Conservation (phyloP, 2,888 invertebrate genomes). For the Hemithea aestivaria region DNA sequence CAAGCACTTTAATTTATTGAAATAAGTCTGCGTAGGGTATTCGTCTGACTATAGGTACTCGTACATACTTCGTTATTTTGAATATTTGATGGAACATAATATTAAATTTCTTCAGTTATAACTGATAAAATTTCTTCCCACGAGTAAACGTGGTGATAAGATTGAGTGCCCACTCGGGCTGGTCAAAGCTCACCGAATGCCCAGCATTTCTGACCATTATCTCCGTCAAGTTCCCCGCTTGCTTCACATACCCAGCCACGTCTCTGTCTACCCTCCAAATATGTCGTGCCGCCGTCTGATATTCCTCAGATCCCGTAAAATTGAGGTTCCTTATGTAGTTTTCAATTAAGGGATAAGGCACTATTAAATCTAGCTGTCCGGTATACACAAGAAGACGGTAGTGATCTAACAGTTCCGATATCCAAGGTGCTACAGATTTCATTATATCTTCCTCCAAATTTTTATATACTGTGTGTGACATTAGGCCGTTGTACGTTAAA, state of each 20-base stretch:
- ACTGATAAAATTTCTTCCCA: slow-evolving; percentile 68
- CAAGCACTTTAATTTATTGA: no score
- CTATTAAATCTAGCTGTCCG: slow-evolving; percentile 94
- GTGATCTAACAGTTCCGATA: slow-evolving; percentile 82
- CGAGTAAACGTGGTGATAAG: slow-evolving; percentile 84
- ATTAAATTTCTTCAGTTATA: slow-evolving; percentile 23
- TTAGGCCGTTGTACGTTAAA: slow-evolving; percentile 82
- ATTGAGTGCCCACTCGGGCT: slow-evolving; percentile 87
- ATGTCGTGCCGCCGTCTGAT: slow-evolving; percentile 81
- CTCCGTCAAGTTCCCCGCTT: slow-evolving; percentile 85
- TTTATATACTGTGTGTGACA: slow-evolving; percentile 80
- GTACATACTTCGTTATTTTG: no score
- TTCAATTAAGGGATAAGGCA: slow-evolving; percentile 91
- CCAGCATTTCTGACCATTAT: slow-evolving; percentile 88
- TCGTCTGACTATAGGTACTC: no score
- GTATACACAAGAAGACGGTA: slow-evolving; percentile 90
- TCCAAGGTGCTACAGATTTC: slow-evolving; percentile 87
- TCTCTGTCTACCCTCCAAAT: slow-evolving; percentile 84
- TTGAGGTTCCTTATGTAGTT: slow-evolving; percentile 86
- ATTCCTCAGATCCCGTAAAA: slow-evolving; percentile 83
- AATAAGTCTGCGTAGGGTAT: no score
- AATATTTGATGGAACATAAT: no score
- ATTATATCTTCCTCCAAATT: slow-evolving; percentile 87
- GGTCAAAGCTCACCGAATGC: slow-evolving; percentile 89
- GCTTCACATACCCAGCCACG: slow-evolving; percentile 87